Base-by-base conservation (phyloP, 2,797 vertebrate genomes). In the Coregonus sp. region DNA sequence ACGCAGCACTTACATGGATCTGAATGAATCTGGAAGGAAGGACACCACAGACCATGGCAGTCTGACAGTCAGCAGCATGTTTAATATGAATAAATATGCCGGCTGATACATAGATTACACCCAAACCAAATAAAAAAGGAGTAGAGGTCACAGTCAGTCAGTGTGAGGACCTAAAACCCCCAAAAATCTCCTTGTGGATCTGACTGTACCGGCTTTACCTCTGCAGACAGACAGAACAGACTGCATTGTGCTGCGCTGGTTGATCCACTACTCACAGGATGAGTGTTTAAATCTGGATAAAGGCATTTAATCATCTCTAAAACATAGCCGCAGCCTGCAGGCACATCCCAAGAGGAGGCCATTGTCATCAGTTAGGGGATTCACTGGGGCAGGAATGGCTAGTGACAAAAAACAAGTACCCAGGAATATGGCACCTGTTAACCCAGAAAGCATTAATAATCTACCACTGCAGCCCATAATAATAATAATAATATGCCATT, bases 301-400 rank as follows among this genome's bases (percentile, higher is more conserved):
- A 20, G 56, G 33, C n/a, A n/a, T 20, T 40, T 33, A 3, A 40
- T 63, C 72, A 70, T 47, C 37, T 25, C 40, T 35, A 68, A 70
- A 70, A 70, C 1, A 70, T 9, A 47, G 69, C 69, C n/a, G 20
- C 69, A 20, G 40, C 14, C 31, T 33, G n/a, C 35, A 70, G 68
- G n/a, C 6, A 61, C 59, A 61, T 61, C 20, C n/a, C 18, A 33
- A 33, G 11, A 61, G 16, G 33, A 31, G 20, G 20, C 50, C 25
- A 72, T 40, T 72, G 50, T 72, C 70, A 52, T 72, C 70, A 72
- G 33, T 47, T 63, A 25, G 11, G 2, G 54, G 56, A 72, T 72
- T 56, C 70, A n/a, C 14, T 33, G 25, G 29, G 4, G 15, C 31
- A 65, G 9, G 29, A 31, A 61, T 20, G n/a, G n/a, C 4, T n/a